A percentile compares a stretch with the other conserved stretches of the same genome.
These are phyloP conservation scores for Drosophila navojoa DNA, from an alignment of 1,140 invertebrate species.

Conservation along the genomic window DNA sequence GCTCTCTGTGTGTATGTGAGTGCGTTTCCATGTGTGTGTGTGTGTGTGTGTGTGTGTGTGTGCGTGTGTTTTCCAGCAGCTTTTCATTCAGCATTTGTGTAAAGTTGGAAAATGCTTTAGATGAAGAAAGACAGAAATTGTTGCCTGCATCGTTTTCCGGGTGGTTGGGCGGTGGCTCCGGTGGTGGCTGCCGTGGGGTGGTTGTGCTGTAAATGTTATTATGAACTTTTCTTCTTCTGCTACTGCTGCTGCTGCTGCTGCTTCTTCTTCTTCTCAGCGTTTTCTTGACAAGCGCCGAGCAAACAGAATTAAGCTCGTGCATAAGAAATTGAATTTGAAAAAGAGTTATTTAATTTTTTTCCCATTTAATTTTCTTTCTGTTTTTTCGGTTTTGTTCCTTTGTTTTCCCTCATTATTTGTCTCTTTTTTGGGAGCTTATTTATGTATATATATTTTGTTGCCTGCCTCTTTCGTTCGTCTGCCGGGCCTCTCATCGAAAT, in stretches of 20 bases:
- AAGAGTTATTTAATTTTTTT: slow-evolving; percentile 66
- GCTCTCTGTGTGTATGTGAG: slow-evolving; percentile 1
- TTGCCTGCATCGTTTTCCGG: slow-evolving; percentile 32
- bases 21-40: slow-evolving; percentile 7
- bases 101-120: slow-evolving; percentile 45
- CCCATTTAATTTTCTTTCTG: slow-evolving; percentile 1
- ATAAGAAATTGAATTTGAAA: slow-evolving; percentile 72
- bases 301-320: slow-evolving; percentile 71
- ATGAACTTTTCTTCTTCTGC: slow-evolving; percentile 46
- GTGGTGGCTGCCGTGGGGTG: slow-evolving; percentile 9
- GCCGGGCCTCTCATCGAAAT: slow-evolving; percentile 12
- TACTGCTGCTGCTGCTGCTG: neutral
- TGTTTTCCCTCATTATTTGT: slow-evolving; percentile 8
- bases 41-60: neutral
- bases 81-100: slow-evolving; percentile 45
- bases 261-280: slow-evolving; percentile 16
- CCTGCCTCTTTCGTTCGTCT: neutral
- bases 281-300: slow-evolving; percentile 38
- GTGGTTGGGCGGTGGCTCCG: slow-evolving; percentile 13
- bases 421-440: slow-evolving; percentile 39
- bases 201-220: slow-evolving; percentile 52
- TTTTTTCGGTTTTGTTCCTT: slow-evolving; percentile 5
- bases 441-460: slow-evolving; percentile 10
- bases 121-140: slow-evolving; percentile 10
- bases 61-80: slow-evolving; percentile 21